phyloP scores from a whole-genome alignment of 2,888 invertebrate genomes.

The Agriopis leucophaearia region DNA sequence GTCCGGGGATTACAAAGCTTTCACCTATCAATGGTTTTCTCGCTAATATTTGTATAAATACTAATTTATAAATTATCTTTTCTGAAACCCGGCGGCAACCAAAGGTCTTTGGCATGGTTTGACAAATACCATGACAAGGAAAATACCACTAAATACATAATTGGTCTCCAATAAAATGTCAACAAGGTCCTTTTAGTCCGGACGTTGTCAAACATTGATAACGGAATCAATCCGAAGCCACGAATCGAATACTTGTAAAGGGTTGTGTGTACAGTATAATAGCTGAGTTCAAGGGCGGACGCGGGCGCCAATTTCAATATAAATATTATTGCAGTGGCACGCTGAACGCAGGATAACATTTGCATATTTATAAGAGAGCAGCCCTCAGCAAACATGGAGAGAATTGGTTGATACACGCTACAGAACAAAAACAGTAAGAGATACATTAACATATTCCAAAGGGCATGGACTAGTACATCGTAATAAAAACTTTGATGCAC shows the following conservation, averaged over 20 bases:
- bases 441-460: too few relatives aligned
- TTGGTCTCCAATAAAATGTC: conserved; percentile 42
- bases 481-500: too few relatives aligned
- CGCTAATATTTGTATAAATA: too few relatives aligned
- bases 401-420: conserved; percentile 65
- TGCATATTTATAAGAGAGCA: conserved; percentile 84
- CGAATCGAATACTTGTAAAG: conserved; percentile 60
- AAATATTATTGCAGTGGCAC: conserved; percentile 81
- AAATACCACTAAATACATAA: conserved; percentile 13
- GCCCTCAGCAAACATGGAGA: conserved; percentile 79
- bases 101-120: too few relatives aligned
- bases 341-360: conserved; percentile 82
- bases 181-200: conserved; percentile 56
- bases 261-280: conserved; percentile 77
- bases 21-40: too few relatives aligned
- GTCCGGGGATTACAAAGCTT: too few relatives aligned
- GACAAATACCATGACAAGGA: neutral
- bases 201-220: conserved; percentile 67
- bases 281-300: conserved; percentile 77
- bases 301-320: conserved; percentile 76
- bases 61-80: too few relatives aligned
- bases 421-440: conserved; percentile 10
- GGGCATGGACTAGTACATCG: too few relatives aligned
- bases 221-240: conserved; percentile 55
- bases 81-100: too few relatives aligned